Evolutionary conservation across 2,888 invertebrate species (phyloP).

Genomic region (Caenorhabditis japonica): DNA sequence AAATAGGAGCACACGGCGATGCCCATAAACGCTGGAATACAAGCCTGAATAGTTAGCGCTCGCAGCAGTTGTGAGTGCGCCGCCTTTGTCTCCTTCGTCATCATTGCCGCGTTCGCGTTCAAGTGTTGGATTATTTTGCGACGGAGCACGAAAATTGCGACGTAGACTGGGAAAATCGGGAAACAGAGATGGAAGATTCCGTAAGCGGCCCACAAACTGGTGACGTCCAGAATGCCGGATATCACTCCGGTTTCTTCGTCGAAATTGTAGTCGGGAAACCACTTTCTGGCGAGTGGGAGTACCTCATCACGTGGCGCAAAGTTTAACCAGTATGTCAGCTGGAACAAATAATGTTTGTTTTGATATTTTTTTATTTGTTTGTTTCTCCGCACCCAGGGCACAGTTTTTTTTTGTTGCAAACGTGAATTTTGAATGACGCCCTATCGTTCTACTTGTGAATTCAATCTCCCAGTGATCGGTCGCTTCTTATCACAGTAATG

Average conservation of each 20-base stretch:
- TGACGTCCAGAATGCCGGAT: slow-evolving; percentile 22
- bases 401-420: too few relatives aligned
- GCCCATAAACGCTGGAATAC: slow-evolving; percentile 10
- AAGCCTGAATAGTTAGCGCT: slow-evolving; percentile 28
- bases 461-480: too few relatives aligned
- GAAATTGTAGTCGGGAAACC: slow-evolving; percentile 24
- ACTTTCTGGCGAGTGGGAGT: slow-evolving; percentile 4
- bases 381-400: too few relatives aligned
- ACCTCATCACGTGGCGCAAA: slow-evolving; percentile 3
- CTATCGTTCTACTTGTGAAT: too few relatives aligned
- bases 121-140: slow-evolving; percentile 29
- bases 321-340: slow-evolving; percentile 30
- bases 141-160: slow-evolving; percentile 29
- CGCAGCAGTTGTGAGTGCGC: slow-evolving; percentile 33
- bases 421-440: too few relatives aligned
- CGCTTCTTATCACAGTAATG: too few relatives aligned
- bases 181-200: slow-evolving; percentile 20
- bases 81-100: slow-evolving; percentile 26
- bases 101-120: slow-evolving; percentile 8
- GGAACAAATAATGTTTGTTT: too few relatives aligned
- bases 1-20: too few relatives aligned
- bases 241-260: slow-evolving; percentile 9
- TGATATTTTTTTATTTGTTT: too few relatives aligned
- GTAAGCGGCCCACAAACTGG: slow-evolving; percentile 3
- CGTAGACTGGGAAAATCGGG: slow-evolving; percentile 42